Percentiles rank a stretch among this genome's conserved stretches.
Evolutionary conservation across 2,113 vertebrate genomes (phyloP).

Genomic region (Forbesichthys papilliferus): DNA sequence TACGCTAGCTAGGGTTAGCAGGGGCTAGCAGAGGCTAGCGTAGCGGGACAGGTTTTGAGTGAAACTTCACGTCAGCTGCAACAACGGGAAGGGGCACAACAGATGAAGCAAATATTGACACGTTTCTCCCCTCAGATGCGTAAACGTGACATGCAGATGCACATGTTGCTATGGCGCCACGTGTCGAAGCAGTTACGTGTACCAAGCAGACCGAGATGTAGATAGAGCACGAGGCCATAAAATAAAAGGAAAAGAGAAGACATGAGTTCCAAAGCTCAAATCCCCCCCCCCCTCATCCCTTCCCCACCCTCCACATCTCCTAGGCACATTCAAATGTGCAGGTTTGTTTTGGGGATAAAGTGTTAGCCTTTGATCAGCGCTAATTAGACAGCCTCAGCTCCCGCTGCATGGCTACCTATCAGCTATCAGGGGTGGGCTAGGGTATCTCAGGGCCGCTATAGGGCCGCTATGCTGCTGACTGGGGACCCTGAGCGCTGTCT

Average conservation of each 20-base stretch:
- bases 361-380: constrained; percentile 75
- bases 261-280: constrained; percentile 57
- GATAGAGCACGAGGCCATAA: not conserved
- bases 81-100: too few species aligned
- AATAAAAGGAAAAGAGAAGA: constrained; percentile 17
- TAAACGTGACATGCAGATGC: too few species aligned
- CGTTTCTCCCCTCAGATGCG: too few species aligned
- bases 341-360: constrained; percentile 82
- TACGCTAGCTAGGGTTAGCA: too few species aligned
- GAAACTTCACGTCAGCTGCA: too few species aligned
- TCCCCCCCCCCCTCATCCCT: constrained; percentile 23
- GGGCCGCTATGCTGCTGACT: constrained; percentile 83
- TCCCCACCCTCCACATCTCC: constrained; percentile 40
- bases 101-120: too few species aligned
- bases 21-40: too few species aligned
- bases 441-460: constrained; percentile 81
- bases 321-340: constrained; percentile 73
- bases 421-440: constrained; percentile 72
- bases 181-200: not conserved
- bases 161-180: too few species aligned
- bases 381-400: constrained; percentile 78
- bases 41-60: too few species aligned
- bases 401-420: constrained; percentile 71
- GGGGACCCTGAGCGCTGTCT: constrained; percentile 62
- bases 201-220: constrained; percentile 1